Base-by-base conservation (phyloP, 2,888 invertebrate species). In the Campoplex nolae region DNA sequence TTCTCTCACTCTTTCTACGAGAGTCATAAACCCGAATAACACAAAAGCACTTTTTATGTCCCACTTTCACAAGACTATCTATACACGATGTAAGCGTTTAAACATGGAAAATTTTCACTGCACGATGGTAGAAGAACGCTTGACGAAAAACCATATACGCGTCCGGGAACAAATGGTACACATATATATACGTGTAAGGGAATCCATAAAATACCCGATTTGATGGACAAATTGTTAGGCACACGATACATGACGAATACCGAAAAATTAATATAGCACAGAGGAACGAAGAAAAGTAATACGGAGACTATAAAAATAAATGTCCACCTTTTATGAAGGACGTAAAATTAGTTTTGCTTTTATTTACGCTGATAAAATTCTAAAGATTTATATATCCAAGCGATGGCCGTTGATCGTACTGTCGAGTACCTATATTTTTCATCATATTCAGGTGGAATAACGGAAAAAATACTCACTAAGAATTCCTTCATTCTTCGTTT, bases 291-390 rank as follows among this genome's bases (percentile, higher is more conserved):
- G 35, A 35, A 38, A 51, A 35, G 3, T 38, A 28, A 38, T 18
- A 28, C 54, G 42, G 32, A n/a, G 48, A 45, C 54, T 28, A 18
- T 16, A 78, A 79, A 70, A 79, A 74, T 79, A 71, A 58, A 54
- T 70, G 32, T 28, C 35, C 23, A 13, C 32, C 45, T 79, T 84
- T 84, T 80, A 80, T 67, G 65, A 76, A 54, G 54, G 23, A 45
- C 45, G 45, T 67, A 56, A 74, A 45, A 65, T 35, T 45, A 76
- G 9, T 48, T 77, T 38, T 67, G 67, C 38, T 82, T 76, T 81
- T 48, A 81, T 89, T 85, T 87, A 84, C 89, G 87, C 90, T 84
- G 79, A 85, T 89, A 90, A 89, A 89, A 71, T 90, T 88, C 88
- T 88, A 85, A 87, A 88, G 79, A 85, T 82, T 90, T 67, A 83